These are phyloP conservation scores for Emmelina monodactyla DNA, from an alignment of 2,888 invertebrate genomes.

Conservation along the genomic window DNA sequence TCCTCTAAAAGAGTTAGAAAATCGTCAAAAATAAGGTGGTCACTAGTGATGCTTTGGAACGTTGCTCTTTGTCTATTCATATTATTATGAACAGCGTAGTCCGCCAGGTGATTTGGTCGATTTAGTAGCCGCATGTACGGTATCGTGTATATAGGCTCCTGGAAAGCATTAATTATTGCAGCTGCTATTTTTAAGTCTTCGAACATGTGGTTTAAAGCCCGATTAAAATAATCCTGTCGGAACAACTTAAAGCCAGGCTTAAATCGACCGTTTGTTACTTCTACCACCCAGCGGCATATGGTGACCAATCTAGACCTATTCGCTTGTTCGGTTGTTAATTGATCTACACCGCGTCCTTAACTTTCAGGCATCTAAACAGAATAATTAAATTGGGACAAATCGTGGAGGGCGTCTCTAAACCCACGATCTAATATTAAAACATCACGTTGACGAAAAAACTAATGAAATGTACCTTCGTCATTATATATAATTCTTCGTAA, in stretches of 20 bases:
- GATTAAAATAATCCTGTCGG: constrained; percentile 13
- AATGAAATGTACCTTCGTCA: constrained; percentile 5
- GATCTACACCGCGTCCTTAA: constrained; percentile 5
- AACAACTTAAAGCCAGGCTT: constrained; percentile 14
- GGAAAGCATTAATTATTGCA: constrained; percentile 5
- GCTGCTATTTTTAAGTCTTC: constrained; percentile 6
- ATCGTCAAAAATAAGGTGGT: constrained; percentile 7
- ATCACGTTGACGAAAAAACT: constrained; percentile 5
- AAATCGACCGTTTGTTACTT: constrained; percentile 13
- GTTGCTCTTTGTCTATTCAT: constrained; percentile 7
- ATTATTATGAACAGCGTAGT: constrained; percentile 5
- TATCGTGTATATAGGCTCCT: background rate
- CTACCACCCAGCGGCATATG: constrained; percentile 13
- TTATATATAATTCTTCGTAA: constrained; percentile 1
- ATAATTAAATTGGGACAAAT: constrained; percentile 5
- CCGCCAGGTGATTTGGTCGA: constrained; percentile 6
- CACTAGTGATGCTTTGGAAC: constrained; percentile 5
- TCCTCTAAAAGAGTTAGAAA: background rate
- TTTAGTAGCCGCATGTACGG: background rate
- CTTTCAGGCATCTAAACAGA: background rate
- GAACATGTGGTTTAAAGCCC: constrained; percentile 6
- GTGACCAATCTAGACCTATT: constrained; percentile 15
- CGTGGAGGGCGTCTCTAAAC: constrained; percentile 6
- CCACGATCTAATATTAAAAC: constrained; percentile 8
- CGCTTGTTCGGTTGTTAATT: constrained; percentile 8